Evolutionary conservation across 2,113 vertebrate species (phyloP).

Genomic region (Mus spicilegus): DNA sequence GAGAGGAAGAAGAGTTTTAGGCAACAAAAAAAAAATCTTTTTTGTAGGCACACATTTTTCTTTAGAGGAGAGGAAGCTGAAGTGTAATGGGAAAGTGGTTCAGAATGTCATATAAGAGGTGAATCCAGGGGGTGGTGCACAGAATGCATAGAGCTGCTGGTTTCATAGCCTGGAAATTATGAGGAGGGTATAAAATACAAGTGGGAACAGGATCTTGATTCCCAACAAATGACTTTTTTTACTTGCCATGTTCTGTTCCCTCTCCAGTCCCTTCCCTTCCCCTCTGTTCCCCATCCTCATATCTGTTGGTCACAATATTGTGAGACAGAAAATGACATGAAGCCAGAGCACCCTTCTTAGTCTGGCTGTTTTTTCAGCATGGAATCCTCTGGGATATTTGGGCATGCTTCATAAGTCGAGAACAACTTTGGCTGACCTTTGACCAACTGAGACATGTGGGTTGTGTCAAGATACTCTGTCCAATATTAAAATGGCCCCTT

Average conservation of each 20-base stretch:
- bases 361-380: neutral
- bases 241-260: neutral
- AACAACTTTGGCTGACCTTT: neutral
- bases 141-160: neutral
- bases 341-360: neutral
- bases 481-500: neutral
- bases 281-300: accelerated
- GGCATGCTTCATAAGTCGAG: neutral
- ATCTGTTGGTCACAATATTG: neutral
- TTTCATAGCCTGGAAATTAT: neutral
- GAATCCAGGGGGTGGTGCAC: neutral
- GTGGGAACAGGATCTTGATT: neutral
- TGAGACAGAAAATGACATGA: neutral
- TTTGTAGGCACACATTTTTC: neutral
- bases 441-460: neutral
- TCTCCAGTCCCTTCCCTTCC: too few relatives aligned
- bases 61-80: too few relatives aligned
- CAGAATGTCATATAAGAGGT: neutral
- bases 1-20: neutral
- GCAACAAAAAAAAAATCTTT: neutral
- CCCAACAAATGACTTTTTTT: neutral
- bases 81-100: neutral
- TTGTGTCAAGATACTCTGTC: neutral
- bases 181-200: neutral
- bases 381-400: neutral